These are phyloP conservation scores for Emydocephalus ijimae DNA, from an alignment of 2,113 vertebrate species.

Conservation along the genomic window DNA sequence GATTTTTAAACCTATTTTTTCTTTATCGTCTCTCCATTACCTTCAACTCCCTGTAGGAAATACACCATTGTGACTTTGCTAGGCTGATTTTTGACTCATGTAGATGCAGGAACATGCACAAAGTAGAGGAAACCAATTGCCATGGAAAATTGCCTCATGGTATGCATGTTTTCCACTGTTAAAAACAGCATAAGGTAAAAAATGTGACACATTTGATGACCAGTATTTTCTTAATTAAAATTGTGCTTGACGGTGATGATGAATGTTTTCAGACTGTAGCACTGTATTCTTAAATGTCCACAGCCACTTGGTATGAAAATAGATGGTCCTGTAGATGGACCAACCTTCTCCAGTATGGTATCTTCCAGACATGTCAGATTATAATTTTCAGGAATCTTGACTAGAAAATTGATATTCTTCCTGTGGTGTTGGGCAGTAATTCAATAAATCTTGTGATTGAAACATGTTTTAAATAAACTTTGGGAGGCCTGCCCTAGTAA, in stretches of 20 bases:
- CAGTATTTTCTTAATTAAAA: neutral
- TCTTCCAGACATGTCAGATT: neutral
- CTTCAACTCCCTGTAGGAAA: neutral
- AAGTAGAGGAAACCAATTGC: neutral
- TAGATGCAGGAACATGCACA: neutral
- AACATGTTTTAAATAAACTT: neutral
- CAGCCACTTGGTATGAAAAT: neutral
- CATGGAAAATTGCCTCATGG: neutral
- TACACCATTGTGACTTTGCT: neutral
- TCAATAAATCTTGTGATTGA: neutral
- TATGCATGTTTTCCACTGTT: neutral
- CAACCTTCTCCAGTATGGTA: neutral
- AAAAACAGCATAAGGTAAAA: neutral
- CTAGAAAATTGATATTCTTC: neutral
- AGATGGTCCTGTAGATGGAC: neutral
- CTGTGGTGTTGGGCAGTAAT: neutral
- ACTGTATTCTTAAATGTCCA: neutral
- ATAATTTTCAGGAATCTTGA: neutral
- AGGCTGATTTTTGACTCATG: neutral
- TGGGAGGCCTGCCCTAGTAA: neutral
- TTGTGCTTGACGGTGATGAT: no score
- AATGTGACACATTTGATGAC: neutral
- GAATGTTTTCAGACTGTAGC: neutral
- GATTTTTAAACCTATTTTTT: constrained; percentile 38
- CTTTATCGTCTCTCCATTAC: constrained; percentile 7